Base-by-base conservation (phyloP, 2,113 vertebrate genomes). In the Hemiscyllium ocellatum region DNA sequence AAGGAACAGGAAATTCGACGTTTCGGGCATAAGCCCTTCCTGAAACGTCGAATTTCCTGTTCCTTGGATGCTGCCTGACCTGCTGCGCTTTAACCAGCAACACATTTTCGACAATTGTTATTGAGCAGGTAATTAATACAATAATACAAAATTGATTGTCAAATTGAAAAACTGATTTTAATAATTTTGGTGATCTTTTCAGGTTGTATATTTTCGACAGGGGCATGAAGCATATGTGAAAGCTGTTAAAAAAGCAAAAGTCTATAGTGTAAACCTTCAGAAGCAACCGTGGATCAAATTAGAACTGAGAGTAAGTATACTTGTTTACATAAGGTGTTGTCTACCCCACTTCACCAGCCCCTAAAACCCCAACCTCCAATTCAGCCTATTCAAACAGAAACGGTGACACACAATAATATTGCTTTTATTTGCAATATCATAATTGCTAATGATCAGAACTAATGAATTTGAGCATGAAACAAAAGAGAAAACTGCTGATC, bases 261-360 rank as follows among this genome's bases (percentile, higher is more conserved):
- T 98, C 96, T 99, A 99, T 97, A 98, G 97, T 95, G 97, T 99
- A 97, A 99, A 99, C 97, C 98, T 98, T 96, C 98, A 99, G 97
- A 99, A 99, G 96, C 99, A 99, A 97, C 99, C 99, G 24, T 99
- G 99, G 99, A 99, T 99, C 97, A 99, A 98, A 98, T 98, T 99
- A 96, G 98, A 99, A 97, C 94, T 95, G 47, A 95, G 94, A 42
- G 94, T 95, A 29, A 72, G 94, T 72, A 29, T 72, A 24, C 24
- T n/a, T 69, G 37, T 42, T 93, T 37, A 61, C 69, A 94, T 26
- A 70, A 20, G 8, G n/a, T 65, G 19, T 33, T 66, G 7, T 19
- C 56, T 12, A 7, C 56, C 56, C 56, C 12, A 61, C 8, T 61
- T 61, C 56, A 61, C 56, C 56, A 61, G 56, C 8, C 56, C 56